A percentile compares a stretch with the other conserved stretches of the same genome.
These are phyloP conservation scores for Pantherophis guttatus DNA, from an alignment of 2,113 vertebrate species.

Conservation along the genomic window DNA sequence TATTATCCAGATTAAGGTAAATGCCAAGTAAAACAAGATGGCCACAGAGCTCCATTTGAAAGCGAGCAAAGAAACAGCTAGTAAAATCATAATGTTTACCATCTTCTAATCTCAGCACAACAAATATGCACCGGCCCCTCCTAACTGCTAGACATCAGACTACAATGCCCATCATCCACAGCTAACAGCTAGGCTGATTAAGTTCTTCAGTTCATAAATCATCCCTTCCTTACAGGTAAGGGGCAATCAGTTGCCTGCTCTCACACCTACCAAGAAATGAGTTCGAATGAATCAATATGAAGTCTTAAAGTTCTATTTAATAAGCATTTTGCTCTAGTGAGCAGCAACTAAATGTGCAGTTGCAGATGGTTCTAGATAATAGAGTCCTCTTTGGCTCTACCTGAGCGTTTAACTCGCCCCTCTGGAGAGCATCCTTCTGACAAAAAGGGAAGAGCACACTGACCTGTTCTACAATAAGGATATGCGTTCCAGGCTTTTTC, in stretches of 20 bases:
- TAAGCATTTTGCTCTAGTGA: neutral
- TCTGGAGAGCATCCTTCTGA: neutral
- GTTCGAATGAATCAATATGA: neutral
- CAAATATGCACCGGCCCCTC: neutral
- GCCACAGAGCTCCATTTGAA: neutral
- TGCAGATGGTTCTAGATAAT: neutral
- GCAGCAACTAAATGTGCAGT: no score
- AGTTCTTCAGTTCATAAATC: neutral
- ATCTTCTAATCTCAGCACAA: neutral
- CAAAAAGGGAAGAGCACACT: conserved; percentile 46
- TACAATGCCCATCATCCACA: neutral
- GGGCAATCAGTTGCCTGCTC: neutral
- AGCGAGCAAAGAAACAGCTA: neutral
- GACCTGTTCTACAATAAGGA: conserved; percentile 93
- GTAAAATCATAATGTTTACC: neutral
- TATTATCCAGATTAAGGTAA: neutral
- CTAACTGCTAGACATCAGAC: neutral
- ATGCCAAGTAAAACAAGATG: neutral
- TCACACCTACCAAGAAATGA: neutral
- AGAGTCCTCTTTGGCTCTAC: neutral
- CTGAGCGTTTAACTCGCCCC: neutral
- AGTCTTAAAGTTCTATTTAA: neutral
- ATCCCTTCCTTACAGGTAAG: neutral
- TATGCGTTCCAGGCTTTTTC: conserved; percentile 96
- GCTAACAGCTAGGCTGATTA: neutral